Percentiles rank a stretch among this genome's conserved stretches.
These are phyloP conservation scores for Sciurus carolinensis DNA, from an alignment of 2,797 vertebrate genomes.

Conservation along the genomic window DNA sequence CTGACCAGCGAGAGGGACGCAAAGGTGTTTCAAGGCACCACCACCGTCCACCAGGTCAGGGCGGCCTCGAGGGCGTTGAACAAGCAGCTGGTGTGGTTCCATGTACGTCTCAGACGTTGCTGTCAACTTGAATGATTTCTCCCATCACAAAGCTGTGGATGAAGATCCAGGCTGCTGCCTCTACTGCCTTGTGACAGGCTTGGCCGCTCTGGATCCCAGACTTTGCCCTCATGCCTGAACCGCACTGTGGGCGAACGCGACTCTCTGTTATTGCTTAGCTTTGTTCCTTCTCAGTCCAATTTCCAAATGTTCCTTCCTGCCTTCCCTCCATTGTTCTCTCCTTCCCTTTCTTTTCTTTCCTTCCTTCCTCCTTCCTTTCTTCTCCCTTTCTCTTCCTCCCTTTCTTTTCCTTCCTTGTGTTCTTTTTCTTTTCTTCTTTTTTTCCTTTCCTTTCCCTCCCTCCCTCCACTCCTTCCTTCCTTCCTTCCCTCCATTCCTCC, in stretches of 20 bases:
- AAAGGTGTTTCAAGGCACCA: neutral
- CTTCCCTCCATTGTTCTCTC: too few species aligned
- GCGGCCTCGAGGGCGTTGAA: neutral
- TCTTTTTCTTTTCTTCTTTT: neutral
- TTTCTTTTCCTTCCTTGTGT: too few species aligned
- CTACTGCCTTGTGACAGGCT: neutral
- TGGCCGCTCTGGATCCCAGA: too few species aligned
- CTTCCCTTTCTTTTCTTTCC: too few species aligned
- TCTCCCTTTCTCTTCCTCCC: too few species aligned
- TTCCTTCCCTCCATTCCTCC: too few species aligned
- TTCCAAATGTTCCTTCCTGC: neutral
- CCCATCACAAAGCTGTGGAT: neutral
- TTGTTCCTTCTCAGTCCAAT: neutral
- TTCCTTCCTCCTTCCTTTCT: too few species aligned
- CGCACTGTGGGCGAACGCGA: neutral
- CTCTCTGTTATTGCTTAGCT: neutral
- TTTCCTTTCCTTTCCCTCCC: neutral
- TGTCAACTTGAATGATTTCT: neutral
- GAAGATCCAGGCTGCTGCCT: neutral
- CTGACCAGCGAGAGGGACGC: neutral
- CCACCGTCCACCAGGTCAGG: fast-evolving
- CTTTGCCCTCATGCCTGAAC: neutral
- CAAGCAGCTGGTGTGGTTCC: neutral
- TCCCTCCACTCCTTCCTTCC: neutral
- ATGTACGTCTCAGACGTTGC: neutral